These are phyloP conservation scores for Drosophila nigricruria DNA, from an alignment of 2,888 invertebrate genomes.

Conservation along the genomic window DNA sequence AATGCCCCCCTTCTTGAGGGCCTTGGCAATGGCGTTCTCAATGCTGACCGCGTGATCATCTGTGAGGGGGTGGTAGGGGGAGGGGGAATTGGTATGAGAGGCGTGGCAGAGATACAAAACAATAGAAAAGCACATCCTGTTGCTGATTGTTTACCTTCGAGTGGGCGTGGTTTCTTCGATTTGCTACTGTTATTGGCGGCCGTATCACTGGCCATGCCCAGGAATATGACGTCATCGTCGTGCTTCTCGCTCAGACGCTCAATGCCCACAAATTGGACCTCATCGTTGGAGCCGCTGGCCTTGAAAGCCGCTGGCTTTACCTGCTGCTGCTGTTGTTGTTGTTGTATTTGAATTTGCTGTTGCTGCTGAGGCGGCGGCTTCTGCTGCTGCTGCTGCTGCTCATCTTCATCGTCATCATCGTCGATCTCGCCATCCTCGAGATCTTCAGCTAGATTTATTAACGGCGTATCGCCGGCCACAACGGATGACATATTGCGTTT, in stretches of 20 bases:
- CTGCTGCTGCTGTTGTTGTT: slow-evolving; percentile 7
- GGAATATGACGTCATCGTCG: slow-evolving; percentile 59
- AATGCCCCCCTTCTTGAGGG: slow-evolving; percentile 89
- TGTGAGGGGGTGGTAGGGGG: slow-evolving; percentile 28
- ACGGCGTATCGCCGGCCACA: slow-evolving; percentile 31
- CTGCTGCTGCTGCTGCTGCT: slow-evolving; percentile 33
- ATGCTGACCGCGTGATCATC: slow-evolving; percentile 93
- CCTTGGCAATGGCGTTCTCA: slow-evolving; percentile 92
- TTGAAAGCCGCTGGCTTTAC: slow-evolving; percentile 7
- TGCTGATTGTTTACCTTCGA: slow-evolving; percentile 85
- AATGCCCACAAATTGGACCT: slow-evolving; percentile 49
- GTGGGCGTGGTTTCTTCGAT: slow-evolving; percentile 86
- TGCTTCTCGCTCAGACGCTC: slow-evolving; percentile 29
- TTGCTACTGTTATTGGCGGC: slow-evolving; percentile 30
- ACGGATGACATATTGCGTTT: slow-evolving; percentile 48
- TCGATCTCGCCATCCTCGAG: slow-evolving; percentile 96
- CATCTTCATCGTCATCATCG: slow-evolving; percentile 86
- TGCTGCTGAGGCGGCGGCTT: slow-evolving; percentile 20
- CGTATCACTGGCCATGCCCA: slow-evolving; percentile 44
- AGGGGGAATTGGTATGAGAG: neutral
- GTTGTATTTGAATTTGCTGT: slow-evolving; percentile 5
- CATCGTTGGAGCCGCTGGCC: slow-evolving; percentile 33
- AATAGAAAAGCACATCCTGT: too few relatives aligned
- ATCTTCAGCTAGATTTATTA: slow-evolving; percentile 87
- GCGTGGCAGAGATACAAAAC: too few relatives aligned